These are phyloP conservation scores for Archocentrus centrarchus DNA, from an alignment of 2,113 vertebrate species.

Conservation along the genomic window DNA sequence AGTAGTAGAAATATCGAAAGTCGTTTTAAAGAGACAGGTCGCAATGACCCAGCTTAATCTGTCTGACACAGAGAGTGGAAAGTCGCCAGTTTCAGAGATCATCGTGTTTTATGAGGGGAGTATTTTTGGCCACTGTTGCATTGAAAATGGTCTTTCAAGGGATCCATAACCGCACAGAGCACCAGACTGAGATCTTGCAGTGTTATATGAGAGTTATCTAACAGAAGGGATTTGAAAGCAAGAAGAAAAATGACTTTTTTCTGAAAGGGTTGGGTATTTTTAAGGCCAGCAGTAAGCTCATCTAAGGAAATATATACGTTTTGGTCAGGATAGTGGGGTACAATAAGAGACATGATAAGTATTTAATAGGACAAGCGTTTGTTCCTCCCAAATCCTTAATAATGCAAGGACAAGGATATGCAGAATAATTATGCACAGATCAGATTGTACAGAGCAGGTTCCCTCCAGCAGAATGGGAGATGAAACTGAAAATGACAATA, in stretches of 20 bases:
- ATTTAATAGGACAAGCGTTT: background rate
- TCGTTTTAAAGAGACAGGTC: background rate
- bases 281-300: constrained; percentile 8
- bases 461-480: background rate
- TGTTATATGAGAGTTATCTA: constrained; percentile 36
- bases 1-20: background rate
- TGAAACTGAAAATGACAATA: background rate
- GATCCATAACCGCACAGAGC: constrained; percentile 11
- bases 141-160: constrained; percentile 28
- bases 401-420: background rate
- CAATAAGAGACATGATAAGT: background rate
- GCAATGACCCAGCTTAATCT: background rate
- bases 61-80: constrained; percentile 22
- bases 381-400: background rate
- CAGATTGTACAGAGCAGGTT: background rate
- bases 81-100: background rate
- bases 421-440: background rate
- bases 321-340: background rate
- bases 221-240: constrained; percentile 32
- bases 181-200: constrained; percentile 31
- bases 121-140: constrained; percentile 30
- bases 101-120: constrained; percentile 27
- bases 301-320: background rate
- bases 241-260: constrained; percentile 5
- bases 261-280: constrained; percentile 28